Evolutionary conservation across 2,888 invertebrate species (phyloP).

Genomic region (Xiphydria camelus): DNA sequence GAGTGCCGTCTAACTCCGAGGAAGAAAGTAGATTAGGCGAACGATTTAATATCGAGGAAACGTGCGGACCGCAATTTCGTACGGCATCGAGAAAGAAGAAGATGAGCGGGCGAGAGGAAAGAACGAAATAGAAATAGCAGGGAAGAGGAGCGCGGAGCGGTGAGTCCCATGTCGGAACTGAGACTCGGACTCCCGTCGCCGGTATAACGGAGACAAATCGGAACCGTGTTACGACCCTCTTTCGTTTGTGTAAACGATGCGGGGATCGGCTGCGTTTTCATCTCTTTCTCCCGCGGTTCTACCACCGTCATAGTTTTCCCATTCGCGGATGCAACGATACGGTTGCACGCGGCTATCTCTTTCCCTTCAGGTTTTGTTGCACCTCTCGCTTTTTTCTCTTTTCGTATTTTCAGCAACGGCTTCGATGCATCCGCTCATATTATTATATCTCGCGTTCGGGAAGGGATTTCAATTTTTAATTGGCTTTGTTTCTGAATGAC

Average conservation of each 20-base stretch:
- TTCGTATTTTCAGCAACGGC: too few relatives aligned
- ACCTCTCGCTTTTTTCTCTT: too few relatives aligned
- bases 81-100: not conserved
- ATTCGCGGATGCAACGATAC: too few relatives aligned
- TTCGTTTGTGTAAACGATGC: not conserved
- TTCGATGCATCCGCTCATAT: too few relatives aligned
- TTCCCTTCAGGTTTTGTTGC: too few relatives aligned
- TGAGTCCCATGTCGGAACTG: not conserved
- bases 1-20: too few relatives aligned
- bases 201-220: slow-evolving; percentile 14
- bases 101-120: not conserved
- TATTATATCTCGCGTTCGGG: too few relatives aligned
- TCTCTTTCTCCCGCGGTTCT: not conserved
- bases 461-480: too few relatives aligned
- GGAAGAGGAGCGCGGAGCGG: not conserved
- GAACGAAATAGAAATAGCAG: not conserved
- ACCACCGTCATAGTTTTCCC: too few relatives aligned
- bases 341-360: too few relatives aligned
- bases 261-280: not conserved
- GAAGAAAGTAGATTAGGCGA: slow-evolving; percentile 14
- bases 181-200: too few relatives aligned
- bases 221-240: slow-evolving; percentile 9
- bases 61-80: slow-evolving; percentile 13
- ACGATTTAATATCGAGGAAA: slow-evolving; percentile 13
- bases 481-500: too few relatives aligned